Base-by-base conservation (phyloP, 2,113 vertebrate species). In the Malaclemys terrapin region DNA sequence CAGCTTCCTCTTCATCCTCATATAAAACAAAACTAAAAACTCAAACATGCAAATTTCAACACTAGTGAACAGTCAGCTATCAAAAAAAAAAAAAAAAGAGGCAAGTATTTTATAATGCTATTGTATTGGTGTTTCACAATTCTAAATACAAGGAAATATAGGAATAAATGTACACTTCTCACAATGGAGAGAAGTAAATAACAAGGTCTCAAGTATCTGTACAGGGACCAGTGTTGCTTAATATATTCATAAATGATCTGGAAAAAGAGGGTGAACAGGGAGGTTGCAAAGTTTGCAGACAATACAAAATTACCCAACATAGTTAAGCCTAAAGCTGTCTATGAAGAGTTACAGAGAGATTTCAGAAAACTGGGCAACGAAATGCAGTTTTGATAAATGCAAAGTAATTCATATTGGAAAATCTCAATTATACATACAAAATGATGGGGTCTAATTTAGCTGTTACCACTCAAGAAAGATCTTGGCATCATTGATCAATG, bases 1-100 rank as follows among this genome's bases (percentile, higher is more conserved):
- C 99, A 7, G 99, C 99, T 97, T 99, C 99, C 80, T 99, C 99
- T 98, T 99, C 99, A 98, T 99, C 99, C 99, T 99, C 92, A 95
- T 35, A 96, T 94, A 95, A 97, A 90, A 98, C 13, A 96, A 96
- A 97, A 97, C 9, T 13, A 86, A 97, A 62, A 96, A 97, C 82
- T 97, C 96, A 94, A 95, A 90, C 29, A 96, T 78, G 89, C 22
- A 93, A 81, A 84, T 75, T 84, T 86, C 76, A 88, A 82, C 42
- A 84, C 35, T 53, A 87, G 24, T 94, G 79, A 95, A 72, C 29
- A 85, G 11, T n/a, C 16, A 9, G 29, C 19, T 42, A 80, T 10
- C 14, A 76, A 88, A 0, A 0, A 4, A 87, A 27, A 87, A 59
- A 13, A 57, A 57, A 59, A 62, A 65, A 16, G 59, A 69, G 35